A percentile compares a stretch with the other conserved stretches of the same genome.
phyloP scores from a whole-genome alignment of 2,113 vertebrate species.

The Phalacrocorax pelagicus region DNA sequence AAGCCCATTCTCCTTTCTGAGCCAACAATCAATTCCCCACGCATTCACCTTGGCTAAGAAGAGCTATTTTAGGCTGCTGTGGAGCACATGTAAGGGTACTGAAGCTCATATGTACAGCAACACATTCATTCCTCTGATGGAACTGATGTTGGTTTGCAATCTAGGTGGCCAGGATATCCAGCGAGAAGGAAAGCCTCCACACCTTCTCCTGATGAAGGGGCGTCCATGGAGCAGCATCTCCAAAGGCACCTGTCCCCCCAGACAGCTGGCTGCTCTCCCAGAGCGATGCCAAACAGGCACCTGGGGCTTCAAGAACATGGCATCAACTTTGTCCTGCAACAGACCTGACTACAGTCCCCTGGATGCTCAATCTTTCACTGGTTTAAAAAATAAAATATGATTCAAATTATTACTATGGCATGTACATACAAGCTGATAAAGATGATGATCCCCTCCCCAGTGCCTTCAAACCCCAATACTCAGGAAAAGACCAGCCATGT shows the following conservation, averaged over 20 bases:
- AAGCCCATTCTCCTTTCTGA: neutral
- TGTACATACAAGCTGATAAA: neutral
- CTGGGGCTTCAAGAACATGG: neutral
- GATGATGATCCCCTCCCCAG: neutral
- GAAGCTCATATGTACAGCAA: neutral
- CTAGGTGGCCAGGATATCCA: neutral
- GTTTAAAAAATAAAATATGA: neutral
- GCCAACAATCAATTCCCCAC: neutral
- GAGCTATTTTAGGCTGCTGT: neutral
- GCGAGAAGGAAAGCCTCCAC: neutral
- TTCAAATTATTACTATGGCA: neutral
- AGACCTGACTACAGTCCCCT: neutral
- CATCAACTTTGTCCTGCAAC: neutral
- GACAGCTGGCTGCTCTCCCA: neutral
- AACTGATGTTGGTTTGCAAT: neutral
- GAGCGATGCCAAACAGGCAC: fast-evolving
- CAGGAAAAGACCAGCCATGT: neutral
- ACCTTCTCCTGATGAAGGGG: neutral
- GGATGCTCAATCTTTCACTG: neutral
- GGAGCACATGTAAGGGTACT: neutral
- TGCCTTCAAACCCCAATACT: neutral
- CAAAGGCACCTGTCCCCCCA: fast-evolving
- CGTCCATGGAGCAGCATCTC: neutral
- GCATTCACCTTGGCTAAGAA: neutral
- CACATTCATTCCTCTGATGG: neutral